Conservation (phyloP, 2,113 vertebrate genomes). For the Hippopotamus amphibius region DNA sequence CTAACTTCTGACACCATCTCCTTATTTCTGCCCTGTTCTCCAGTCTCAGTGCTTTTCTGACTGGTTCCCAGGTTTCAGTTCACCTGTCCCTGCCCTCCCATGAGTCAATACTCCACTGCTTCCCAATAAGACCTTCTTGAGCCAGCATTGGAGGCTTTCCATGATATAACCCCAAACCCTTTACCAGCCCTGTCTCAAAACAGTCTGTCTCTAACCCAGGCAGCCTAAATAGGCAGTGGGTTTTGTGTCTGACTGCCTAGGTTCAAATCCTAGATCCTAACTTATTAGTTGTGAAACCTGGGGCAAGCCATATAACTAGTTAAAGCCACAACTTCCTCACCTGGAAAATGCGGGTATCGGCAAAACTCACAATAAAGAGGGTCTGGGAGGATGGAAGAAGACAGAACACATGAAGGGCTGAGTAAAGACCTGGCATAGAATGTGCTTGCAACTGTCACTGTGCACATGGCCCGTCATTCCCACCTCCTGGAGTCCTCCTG, state of each 20-base stretch:
- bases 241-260: not conserved
- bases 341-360: not conserved
- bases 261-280: not conserved
- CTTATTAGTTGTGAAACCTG: not conserved
- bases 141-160: not conserved
- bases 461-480: not conserved
- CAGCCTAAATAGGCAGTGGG: not conserved
- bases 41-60: not conserved
- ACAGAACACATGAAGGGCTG: not conserved
- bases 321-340: not conserved
- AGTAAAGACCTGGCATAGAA: not conserved
- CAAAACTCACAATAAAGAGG: not conserved
- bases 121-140: not conserved
- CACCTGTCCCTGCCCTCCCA: not conserved
- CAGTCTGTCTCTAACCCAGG: not conserved
- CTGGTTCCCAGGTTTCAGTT: not conserved
- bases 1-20: not conserved
- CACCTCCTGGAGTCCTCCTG: not conserved
- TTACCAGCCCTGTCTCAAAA: not conserved
- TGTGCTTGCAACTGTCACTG: fast-evolving
- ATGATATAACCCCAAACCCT: not conserved
- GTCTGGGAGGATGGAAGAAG: not conserved
- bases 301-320: not conserved
- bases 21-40: not conserved
- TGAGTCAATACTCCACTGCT: not conserved